Evolutionary conservation across 1,140 invertebrate genomes (phyloP).

Genomic region (Mercenaria mercenaria): DNA sequence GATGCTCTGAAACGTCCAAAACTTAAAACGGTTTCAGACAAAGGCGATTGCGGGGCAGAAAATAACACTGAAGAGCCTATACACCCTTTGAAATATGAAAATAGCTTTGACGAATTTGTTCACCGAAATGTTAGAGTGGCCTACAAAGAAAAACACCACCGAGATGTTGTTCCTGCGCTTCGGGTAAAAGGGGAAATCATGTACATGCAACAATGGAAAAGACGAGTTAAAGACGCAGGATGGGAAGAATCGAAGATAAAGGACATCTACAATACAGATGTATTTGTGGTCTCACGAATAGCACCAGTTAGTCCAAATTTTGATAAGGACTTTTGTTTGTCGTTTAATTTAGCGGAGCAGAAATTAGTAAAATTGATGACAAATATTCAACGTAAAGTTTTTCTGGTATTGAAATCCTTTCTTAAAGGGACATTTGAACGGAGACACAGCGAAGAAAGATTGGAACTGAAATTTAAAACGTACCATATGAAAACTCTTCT

Average conservation of each 20-base stretch:
- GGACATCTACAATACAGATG: background rate
- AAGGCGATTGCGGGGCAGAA: background rate
- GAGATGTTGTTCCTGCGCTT: slow-evolving; percentile 17
- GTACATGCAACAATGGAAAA: slow-evolving; percentile 12
- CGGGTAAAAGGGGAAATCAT: background rate
- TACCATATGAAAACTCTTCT: background rate
- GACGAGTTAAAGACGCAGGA: background rate
- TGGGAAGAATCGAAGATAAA: background rate
- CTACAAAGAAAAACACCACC: background rate
- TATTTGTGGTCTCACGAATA: background rate
- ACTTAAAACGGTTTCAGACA: background rate
- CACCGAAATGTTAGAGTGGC: background rate
- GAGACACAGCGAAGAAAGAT: background rate
- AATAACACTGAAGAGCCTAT: no score
- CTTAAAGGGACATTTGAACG: slow-evolving; percentile 4
- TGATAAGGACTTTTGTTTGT: slow-evolving; percentile 14
- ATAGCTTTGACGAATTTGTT: no score
- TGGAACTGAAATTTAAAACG: background rate
- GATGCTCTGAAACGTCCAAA: background rate
- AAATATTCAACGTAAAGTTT: background rate
- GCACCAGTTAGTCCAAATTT: background rate
- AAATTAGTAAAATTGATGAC: background rate
- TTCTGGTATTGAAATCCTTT: background rate
- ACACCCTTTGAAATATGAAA: no score
- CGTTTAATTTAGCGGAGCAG: background rate